Evolutionary conservation across 1,140 invertebrate species (phyloP), one percentile per base, ranked within the genome.

Genomic region (Procambarus clarkii): DNA sequence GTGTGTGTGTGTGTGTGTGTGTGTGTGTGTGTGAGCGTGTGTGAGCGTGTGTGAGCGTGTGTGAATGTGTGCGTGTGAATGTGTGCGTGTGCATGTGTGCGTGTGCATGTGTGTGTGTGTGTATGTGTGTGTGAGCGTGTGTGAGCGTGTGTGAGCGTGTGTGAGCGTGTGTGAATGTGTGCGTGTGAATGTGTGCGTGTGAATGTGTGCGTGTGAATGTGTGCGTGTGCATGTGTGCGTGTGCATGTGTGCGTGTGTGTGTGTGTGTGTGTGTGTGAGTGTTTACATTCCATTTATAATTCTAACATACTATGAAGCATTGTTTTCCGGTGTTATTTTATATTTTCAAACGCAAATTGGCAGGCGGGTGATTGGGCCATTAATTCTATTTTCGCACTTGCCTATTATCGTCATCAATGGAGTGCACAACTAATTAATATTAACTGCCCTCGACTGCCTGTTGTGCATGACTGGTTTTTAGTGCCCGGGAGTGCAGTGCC

Each of bases 361-460:
- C 69, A 34, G 4, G 24, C 7, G 69, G 4, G 69, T 34, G 69
- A 74, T 24, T 34, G n/a, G 5, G 69, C n/a, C 69, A 24, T 21
- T 74, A 21, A 9, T 34, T 7, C 60, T 69, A 69, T 69, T 74
- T 3, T 74, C 34, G 5, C 11, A 24, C 24, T 5, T 74, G n/a
- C 24, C 11, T 34, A 11, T 34, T 7, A 74, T 21, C n/a, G 69
- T 11, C 69, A 74, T 74, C 69, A 74, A 24, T 74, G 69, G 21
- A 24, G 69, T 74, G n/a, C 13, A 74, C 69, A 13, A 24, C 69
- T n/a, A 74, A 74, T 74, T 74, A 74, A 74, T 21, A 74, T 74
- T 74, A 74, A 74, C 69, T 74, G 11, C n/a, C n/a, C n/a, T 13
- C 34, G 69, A 74, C 34, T 74, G 69, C n/a, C 69, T 74, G 69